Conservation (phyloP, 2,113 vertebrate species). For the Numenius arquata region DNA sequence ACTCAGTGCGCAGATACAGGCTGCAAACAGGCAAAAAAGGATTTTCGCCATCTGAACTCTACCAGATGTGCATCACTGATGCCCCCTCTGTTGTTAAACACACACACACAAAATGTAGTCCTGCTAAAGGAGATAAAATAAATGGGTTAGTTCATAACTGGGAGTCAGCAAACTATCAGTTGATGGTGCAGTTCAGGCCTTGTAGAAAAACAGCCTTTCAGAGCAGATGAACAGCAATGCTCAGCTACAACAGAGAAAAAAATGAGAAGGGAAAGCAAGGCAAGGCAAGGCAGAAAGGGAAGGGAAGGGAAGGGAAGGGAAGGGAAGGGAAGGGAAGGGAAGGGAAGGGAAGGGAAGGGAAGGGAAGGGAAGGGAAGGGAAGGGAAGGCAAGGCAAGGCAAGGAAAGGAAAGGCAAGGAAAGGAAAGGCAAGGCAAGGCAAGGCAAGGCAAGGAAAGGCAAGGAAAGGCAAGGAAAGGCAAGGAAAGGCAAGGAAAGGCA, state of each 20-base stretch:
- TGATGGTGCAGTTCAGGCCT: neutral
- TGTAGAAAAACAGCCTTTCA: neutral
- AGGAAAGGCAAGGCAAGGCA: neutral
- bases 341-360: no score
- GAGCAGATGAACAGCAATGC: neutral
- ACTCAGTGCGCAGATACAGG: neutral
- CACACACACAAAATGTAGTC: neutral
- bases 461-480: no score
- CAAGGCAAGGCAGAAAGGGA: no score
- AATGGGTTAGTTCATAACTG: accelerated
- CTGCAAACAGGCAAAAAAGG: neutral
- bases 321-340: no score
- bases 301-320: no score
- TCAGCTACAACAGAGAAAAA: no score
- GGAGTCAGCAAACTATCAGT: neutral
- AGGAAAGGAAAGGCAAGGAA: neutral
- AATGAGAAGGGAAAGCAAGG: no score
- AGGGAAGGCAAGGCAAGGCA: no score
- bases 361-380: no score
- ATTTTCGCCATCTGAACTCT: neutral
- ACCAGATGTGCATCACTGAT: no score
- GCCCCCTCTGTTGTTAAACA: neutral
- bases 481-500: no score
- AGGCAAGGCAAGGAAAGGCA: no score
- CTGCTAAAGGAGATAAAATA: neutral